Percentiles rank a stretch among this genome's conserved stretches.
Evolutionary conservation across 2,888 invertebrate species (phyloP).

Genomic region (Drepana falcataria): DNA sequence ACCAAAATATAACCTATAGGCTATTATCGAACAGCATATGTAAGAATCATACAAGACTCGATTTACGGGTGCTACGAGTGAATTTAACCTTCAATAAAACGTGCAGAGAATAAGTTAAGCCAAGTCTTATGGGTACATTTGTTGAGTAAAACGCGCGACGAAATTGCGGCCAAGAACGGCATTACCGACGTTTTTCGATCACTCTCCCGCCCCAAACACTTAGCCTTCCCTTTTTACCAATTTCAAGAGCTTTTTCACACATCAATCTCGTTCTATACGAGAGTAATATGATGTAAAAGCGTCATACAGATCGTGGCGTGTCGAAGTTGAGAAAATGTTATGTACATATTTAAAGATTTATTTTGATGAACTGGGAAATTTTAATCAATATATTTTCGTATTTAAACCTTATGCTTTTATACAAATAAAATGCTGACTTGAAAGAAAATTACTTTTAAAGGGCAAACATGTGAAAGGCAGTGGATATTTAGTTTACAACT

Average conservation of each 20-base stretch:
- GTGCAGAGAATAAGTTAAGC: slow-evolving; percentile 69
- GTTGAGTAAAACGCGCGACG: slow-evolving; percentile 74
- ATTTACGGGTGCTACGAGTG: slow-evolving; percentile 41
- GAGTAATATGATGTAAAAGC: slow-evolving; percentile 65
- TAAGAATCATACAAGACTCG: slow-evolving; percentile 45
- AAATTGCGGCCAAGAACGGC: slow-evolving; percentile 62
- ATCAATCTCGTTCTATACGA: slow-evolving; percentile 70
- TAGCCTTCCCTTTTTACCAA: slow-evolving; percentile 77
- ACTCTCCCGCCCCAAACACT: slow-evolving; percentile 65
- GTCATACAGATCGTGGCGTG: slow-evolving; percentile 35
- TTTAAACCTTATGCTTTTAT: too few relatives aligned
- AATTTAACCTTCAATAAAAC: slow-evolving; percentile 69
- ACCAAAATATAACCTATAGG: not conserved
- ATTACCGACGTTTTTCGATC: slow-evolving; percentile 64
- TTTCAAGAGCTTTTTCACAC: slow-evolving; percentile 73
- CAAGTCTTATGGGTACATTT: slow-evolving; percentile 71
- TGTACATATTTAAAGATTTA: slow-evolving; percentile 12
- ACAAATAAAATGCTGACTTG: too few relatives aligned
- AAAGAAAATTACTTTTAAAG: too few relatives aligned
- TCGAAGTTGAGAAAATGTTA: slow-evolving; percentile 32
- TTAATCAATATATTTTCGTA: not conserved
- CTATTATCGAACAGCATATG: slow-evolving; percentile 36
- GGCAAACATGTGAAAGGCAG: too few relatives aligned
- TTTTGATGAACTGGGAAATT: not conserved
- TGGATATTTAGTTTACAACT: too few relatives aligned